A percentile compares a stretch with the other conserved stretches of the same genome.
Conservation (phyloP, 2,797 vertebrate genomes). For the Manis javanica region DNA sequence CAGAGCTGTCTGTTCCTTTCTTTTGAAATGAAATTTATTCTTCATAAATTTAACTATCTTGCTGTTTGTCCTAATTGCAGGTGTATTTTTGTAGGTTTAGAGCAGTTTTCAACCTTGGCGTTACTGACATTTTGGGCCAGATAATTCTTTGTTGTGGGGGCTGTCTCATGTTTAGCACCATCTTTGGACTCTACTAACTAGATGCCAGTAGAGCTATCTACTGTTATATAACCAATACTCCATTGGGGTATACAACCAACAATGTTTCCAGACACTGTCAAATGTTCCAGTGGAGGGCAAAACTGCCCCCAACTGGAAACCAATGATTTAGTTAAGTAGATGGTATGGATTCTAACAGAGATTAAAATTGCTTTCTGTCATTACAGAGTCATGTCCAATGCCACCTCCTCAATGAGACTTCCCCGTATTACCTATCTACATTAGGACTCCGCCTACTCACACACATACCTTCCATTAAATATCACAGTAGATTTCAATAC, state of each 20-base stretch:
- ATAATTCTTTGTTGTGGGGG: neutral
- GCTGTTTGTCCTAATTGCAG: neutral
- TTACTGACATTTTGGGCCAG: neutral
- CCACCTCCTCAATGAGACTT: neutral
- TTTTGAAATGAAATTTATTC: slow-evolving; percentile 29
- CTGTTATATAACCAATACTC: neutral
- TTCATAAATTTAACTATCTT: slow-evolving; percentile 20
- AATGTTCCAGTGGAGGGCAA: neutral
- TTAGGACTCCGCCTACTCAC: neutral
- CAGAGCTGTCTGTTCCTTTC: neutral
- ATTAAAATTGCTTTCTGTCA: neutral
- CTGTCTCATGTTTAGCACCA: neutral
- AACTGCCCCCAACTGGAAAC: neutral
- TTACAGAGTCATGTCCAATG: neutral
- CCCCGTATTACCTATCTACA: neutral
- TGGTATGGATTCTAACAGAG: neutral
- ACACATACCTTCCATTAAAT: neutral
- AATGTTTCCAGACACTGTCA: neutral
- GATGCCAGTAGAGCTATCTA: neutral
- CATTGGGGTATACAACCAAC: neutral
- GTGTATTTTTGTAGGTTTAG: neutral
- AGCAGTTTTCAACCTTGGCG: neutral
- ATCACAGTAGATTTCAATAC: neutral
- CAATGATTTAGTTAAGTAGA: neutral
- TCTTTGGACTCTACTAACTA: slow-evolving; percentile 8